phyloP scores from a whole-genome alignment of 1,140 invertebrate genomes.

The Apis cerana region DNA sequence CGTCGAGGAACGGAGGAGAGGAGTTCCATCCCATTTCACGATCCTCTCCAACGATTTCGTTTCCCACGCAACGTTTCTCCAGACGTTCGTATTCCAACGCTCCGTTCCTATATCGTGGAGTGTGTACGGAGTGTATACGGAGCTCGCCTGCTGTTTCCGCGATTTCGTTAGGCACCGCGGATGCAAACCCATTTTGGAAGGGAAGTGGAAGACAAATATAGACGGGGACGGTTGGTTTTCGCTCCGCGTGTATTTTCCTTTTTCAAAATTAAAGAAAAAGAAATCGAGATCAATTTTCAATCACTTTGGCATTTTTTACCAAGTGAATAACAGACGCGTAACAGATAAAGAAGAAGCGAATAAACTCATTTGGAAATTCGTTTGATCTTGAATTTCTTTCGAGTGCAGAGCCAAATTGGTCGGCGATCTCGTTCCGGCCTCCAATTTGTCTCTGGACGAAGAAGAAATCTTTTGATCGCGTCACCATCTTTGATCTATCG shows the following conservation, averaged over 20 bases:
- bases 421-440: background rate
- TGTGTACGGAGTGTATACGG: background rate
- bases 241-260: no score
- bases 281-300: no score
- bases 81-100: background rate
- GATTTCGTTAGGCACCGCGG: background rate
- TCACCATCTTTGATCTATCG: background rate
- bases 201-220: conserved; percentile 3
- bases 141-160: background rate
- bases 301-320: no score
- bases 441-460: background rate
- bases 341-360: no score
- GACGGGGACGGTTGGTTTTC: background rate
- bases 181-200: background rate
- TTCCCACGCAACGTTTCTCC: background rate
- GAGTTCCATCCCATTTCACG: no score
- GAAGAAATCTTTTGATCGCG: background rate
- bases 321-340: no score
- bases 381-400: background rate
- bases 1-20: background rate
- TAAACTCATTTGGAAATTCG: background rate
- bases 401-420: background rate
- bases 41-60: background rate
- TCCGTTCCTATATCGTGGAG: background rate
- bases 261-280: no score